Evolutionary conservation across 2,113 vertebrate species (phyloP), one percentile per base, ranked within the genome.

Genomic region (Nycticebus coucang): DNA sequence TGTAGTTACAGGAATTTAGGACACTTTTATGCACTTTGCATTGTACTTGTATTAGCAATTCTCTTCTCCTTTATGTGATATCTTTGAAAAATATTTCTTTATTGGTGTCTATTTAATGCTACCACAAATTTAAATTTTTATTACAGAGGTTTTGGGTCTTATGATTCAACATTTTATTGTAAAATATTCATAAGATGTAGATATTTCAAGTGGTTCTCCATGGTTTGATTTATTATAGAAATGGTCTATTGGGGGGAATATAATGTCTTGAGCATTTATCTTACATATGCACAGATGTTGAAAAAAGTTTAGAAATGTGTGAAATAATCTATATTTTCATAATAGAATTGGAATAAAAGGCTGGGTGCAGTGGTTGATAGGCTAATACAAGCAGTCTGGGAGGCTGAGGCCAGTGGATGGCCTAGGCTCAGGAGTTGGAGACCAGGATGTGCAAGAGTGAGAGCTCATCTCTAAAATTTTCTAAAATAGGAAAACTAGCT

Each of bases 21-120:
- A 71, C 18, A 78, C 33, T 96, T 95, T 94, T 45, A 79, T 72
- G 62, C 9, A 64, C 64, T 96, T 93, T 87, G 14, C 59, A 81
- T 55, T 62, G 22, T 22, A 55, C 33, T 87, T 71, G 2, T 41
- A 59, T 50, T 87, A 92, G n/a, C 60, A 94, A 24, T 80, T 95
- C 4, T 90, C 24, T 86, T 94, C 11, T 33, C 1, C 77, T 53
- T 68, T 75, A 53, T 69, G 35, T 71, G 26, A 30, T 75, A 59
- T 41, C 26, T 68, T 45, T 71, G 12, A 84, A 94, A 93, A 95
- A 35, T 12, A 74, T 26, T 30, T 71, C 12, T 72, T 80, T 71
- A 10, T 41, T 91, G 30, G 4, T 69, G 82, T 28, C 11, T 86
- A 74, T 60, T 88, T 88, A 83, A 66, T 79, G 14, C 79, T 71